A percentile compares a stretch with the other conserved stretches of the same genome.
phyloP scores from a whole-genome alignment of 2,113 vertebrate species.

The Axis porcinus region DNA sequence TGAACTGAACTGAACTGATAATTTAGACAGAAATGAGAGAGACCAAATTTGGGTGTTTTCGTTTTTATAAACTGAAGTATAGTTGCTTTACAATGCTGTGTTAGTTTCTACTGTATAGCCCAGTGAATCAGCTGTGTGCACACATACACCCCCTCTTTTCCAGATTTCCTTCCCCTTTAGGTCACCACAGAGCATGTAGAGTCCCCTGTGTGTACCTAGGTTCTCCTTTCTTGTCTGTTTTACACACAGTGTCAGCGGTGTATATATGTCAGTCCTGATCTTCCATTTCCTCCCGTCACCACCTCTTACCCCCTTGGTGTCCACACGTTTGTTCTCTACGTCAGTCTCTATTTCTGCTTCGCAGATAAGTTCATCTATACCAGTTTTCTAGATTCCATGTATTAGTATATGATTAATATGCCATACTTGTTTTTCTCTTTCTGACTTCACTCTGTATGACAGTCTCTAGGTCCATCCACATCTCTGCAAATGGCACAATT shows the following conservation, averaged over 20 bases:
- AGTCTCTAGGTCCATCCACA: background rate
- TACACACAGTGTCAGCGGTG: background rate
- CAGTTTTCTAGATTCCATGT: background rate
- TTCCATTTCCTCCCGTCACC: background rate
- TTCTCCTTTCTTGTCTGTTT: background rate
- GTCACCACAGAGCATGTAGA: background rate
- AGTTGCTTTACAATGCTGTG: background rate
- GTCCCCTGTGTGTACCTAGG: background rate
- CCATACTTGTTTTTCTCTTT: background rate
- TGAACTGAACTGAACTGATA: too few species aligned
- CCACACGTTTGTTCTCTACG: background rate
- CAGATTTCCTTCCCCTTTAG: background rate
- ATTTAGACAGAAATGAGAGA: background rate
- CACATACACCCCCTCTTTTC: background rate
- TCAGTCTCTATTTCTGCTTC: background rate
- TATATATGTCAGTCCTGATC: background rate
- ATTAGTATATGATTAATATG: background rate
- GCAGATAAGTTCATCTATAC: background rate
- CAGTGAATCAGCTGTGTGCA: background rate
- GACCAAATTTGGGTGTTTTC: background rate
- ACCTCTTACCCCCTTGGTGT: background rate
- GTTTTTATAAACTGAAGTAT: background rate
- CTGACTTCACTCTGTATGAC: background rate
- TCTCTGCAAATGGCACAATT: background rate
- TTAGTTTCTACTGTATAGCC: background rate